Conservation (phyloP, 2,888 invertebrate species). For the Rotaria socialis region DNA sequence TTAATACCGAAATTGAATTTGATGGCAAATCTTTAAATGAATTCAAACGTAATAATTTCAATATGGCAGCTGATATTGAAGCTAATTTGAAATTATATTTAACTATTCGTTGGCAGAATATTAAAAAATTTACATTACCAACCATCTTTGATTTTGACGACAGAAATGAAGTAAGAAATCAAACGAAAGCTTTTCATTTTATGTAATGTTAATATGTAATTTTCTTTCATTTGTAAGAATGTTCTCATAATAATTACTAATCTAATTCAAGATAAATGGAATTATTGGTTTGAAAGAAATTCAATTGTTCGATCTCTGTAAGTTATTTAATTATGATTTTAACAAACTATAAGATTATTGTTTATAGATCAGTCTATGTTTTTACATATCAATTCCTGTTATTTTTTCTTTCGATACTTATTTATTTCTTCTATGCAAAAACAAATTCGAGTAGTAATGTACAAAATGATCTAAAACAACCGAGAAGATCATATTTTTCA, state of each 20-base stretch:
- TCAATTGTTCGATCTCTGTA: not conserved
- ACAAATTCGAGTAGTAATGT: not conserved
- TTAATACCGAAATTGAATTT: slow-evolving; percentile 4
- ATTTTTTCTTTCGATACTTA: not conserved
- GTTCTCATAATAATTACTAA: not conserved
- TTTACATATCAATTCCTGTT: slow-evolving; percentile 21
- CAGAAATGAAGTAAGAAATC: not conserved
- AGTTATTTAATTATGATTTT: not conserved
- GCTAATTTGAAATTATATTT: slow-evolving; percentile 31
- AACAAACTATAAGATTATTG: not conserved
- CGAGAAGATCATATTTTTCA: not conserved
- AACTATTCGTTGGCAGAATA: not conserved
- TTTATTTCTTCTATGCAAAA: not conserved
- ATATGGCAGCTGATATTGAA: slow-evolving; percentile 14
- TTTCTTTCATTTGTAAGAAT: not conserved
- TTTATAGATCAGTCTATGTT: not conserved
- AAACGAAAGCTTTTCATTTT: too few species aligned
- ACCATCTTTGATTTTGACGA: not conserved
- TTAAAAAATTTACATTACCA: slow-evolving; percentile 1
- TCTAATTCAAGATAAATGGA: slow-evolving; percentile 18
- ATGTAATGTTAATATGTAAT: not conserved
- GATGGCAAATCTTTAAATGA: not conserved
- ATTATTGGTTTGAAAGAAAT: slow-evolving; percentile 28
- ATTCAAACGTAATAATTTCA: not conserved
- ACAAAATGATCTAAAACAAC: not conserved